Conservation (phyloP, 2,888 invertebrate genomes). For the Rhogogaster chlorosoma region DNA sequence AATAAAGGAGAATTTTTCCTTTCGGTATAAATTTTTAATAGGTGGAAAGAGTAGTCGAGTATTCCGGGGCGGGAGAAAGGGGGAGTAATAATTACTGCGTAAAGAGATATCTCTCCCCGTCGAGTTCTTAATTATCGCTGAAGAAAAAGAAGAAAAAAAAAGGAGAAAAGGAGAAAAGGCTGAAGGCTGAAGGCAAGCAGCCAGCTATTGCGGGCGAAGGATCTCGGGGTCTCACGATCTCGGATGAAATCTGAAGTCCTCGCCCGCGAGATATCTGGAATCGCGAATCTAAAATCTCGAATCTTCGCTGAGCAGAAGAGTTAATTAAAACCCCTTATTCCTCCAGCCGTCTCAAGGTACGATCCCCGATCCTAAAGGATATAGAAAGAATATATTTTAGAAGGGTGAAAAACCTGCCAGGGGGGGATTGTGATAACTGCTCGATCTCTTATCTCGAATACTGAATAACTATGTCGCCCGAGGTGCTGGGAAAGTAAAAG, state of each 20-base stretch:
- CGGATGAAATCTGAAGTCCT: constrained; percentile 16
- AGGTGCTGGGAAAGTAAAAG: no score
- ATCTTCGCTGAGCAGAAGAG: constrained; percentile 25
- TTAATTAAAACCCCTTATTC: constrained; percentile 19
- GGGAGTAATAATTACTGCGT: constrained; percentile 26
- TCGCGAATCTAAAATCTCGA: constrained; percentile 24
- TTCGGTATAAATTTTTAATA: not conserved
- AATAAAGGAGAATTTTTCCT: not conserved
- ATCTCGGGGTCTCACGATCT: not conserved
- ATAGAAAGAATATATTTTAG: not conserved
- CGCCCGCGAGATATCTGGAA: not conserved
- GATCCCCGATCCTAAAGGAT: not conserved
- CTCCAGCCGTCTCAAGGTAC: not conserved
- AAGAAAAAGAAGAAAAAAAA: not conserved
- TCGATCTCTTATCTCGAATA: not conserved
- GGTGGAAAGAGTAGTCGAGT: not conserved
- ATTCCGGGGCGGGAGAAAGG: not conserved
- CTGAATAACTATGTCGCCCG: not conserved
- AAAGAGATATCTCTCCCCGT: constrained; percentile 1
- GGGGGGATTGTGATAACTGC: not conserved
- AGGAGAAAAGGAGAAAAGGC: not conserved
- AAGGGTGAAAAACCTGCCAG: not conserved
- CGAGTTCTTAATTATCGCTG: not conserved
- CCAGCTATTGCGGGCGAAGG: not conserved
- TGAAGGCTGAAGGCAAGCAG: not conserved